phyloP scores from a whole-genome alignment of 2,888 invertebrate genomes.

The Drosophila paracracens region DNA sequence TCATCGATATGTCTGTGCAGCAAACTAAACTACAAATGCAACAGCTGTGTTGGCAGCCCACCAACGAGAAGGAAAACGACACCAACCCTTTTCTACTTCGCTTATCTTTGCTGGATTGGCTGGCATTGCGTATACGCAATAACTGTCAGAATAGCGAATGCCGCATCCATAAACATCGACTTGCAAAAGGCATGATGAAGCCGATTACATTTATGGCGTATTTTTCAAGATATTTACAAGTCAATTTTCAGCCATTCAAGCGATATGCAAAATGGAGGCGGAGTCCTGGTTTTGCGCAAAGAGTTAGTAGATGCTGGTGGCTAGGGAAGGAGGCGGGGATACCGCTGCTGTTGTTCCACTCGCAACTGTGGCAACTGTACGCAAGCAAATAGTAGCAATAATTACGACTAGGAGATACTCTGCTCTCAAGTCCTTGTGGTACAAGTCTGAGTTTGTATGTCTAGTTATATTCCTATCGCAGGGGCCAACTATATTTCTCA shows the following conservation, averaged over 20 bases:
- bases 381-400: not conserved
- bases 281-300: not conserved
- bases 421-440: not conserved
- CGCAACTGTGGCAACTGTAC: constrained; percentile 7
- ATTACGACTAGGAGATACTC: not conserved
- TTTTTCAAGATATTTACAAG: constrained; percentile 26
- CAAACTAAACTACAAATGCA: constrained; percentile 11
- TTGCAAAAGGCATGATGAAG: constrained; percentile 17
- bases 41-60: constrained; percentile 3
- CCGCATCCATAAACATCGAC: not conserved
- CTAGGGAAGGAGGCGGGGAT: not conserved
- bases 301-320: not conserved
- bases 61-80: not conserved
- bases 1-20: constrained; percentile 28
- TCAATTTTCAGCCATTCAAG: constrained; percentile 26
- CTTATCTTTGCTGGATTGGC: constrained; percentile 2
- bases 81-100: not conserved
- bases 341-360: not conserved
- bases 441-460: not conserved
- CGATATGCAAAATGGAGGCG: constrained; percentile 11
- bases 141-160: constrained; percentile 25
- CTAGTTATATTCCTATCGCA: no score
- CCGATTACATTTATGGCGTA: constrained; percentile 20
- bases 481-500: no score
- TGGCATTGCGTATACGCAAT: constrained; percentile 32